Percentiles rank a stretch among this genome's conserved stretches.
These are phyloP conservation scores for Apostichopus californicus DNA, from an alignment of 35 echinoderm and acorn worm genomes.

Conservation along the genomic window DNA sequence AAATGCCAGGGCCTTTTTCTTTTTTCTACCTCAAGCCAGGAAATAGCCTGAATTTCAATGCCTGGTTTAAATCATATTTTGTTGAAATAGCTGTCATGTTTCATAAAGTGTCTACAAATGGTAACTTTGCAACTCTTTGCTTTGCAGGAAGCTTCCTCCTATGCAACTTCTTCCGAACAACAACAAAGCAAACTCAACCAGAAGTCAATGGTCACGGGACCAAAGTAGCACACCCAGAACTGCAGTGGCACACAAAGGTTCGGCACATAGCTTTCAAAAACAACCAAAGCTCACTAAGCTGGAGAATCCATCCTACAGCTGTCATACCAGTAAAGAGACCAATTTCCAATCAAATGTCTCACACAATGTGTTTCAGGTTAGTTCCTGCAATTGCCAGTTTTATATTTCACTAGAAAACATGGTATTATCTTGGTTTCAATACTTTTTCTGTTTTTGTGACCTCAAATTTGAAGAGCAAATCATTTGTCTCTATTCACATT, in stretches of 20 bases:
- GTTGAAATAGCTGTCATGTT: no score
- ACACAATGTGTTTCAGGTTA: not conserved
- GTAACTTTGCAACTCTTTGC: not conserved
- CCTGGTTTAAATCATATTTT: no score
- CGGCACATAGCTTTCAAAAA: not conserved
- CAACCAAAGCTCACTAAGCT: not conserved
- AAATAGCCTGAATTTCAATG: no score
- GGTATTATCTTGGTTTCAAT: no score
- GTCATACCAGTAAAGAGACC: not conserved
- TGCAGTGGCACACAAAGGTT: not conserved
- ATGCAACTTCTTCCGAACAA: not conserved
- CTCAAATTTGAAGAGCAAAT: not conserved
- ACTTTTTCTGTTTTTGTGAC: no score
- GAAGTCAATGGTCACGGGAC: not conserved
- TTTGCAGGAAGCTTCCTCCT: not conserved
- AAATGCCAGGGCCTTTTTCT: no score
- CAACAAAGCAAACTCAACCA: not conserved
- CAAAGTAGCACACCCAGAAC: not conserved
- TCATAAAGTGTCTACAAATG: no score
- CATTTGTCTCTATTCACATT: not conserved
- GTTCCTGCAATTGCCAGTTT: not conserved
- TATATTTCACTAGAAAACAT: no score
- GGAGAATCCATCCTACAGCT: not conserved
- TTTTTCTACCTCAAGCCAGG: no score
- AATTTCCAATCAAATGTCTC: not conserved